Conservation (phyloP, 1,140 invertebrate species). For the Drosophila grimshawi region DNA sequence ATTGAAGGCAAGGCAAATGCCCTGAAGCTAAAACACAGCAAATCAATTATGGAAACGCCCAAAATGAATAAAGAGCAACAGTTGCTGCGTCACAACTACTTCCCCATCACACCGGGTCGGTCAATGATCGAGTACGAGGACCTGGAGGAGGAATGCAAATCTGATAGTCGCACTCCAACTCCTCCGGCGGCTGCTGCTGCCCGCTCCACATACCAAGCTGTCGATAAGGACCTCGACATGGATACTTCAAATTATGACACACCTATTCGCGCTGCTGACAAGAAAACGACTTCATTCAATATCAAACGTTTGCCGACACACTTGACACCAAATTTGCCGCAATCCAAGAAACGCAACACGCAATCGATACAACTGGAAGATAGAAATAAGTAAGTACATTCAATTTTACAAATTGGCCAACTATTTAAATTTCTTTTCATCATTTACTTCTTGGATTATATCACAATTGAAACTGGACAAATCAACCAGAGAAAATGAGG, state of each 20-base stretch:
- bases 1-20: constrained; percentile 1
- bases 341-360: constrained; percentile 52
- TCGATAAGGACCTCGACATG: constrained; percentile 22
- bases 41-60: constrained; percentile 23
- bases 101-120: constrained; percentile 40
- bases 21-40: neutral
- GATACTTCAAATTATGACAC: constrained; percentile 23
- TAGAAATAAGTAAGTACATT: constrained; percentile 1
- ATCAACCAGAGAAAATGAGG: neutral
- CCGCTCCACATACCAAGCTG: constrained; percentile 16
- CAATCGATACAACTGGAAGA: constrained; percentile 5
- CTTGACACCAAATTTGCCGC: constrained; percentile 64
- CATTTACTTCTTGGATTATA: neutral
- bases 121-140: constrained; percentile 61
- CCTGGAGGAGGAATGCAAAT: constrained; percentile 43
- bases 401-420: neutral
- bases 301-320: constrained; percentile 46
- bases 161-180: neutral
- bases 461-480: neutral
- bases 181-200: neutral
- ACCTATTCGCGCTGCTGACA: constrained; percentile 1
- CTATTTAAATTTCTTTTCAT: neutral
- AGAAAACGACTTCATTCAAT: constrained; percentile 1
- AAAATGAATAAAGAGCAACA: constrained; percentile 16
- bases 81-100: neutral